Conservation (phyloP, 2,888 invertebrate genomes). For the Drosophila anceps region DNA sequence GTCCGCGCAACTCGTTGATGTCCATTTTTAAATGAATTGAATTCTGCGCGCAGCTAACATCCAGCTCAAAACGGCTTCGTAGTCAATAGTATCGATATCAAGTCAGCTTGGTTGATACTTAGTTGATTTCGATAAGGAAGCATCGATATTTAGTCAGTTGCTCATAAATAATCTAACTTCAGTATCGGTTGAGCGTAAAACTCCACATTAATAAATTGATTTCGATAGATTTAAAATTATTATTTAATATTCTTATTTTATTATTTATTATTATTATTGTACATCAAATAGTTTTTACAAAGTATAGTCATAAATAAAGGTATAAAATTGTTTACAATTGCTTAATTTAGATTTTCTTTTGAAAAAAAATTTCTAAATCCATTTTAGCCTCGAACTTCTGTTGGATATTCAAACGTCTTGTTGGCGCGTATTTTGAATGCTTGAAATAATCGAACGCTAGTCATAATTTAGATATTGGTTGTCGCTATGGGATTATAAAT, state of each 20-base stretch:
- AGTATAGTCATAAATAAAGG: neutral
- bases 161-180: neutral
- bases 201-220: no score
- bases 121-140: no score
- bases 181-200: neutral
- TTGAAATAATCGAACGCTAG: neutral
- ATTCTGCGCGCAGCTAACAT: constrained; percentile 2
- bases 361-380: neutral
- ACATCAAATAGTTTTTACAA: neutral
- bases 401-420: neutral
- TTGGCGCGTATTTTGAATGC: neutral
- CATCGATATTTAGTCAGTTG: no score
- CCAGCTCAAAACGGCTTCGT: neutral
- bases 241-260: no score
- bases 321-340: neutral
- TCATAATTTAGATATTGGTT: neutral
- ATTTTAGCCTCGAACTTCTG: neutral
- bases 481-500: constrained; percentile 21
- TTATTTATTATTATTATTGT: no score
- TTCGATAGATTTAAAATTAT: no score
- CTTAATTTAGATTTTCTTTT: no score
- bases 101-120: neutral
- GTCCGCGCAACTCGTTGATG: constrained; percentile 9
- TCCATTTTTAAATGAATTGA: constrained; percentile 27
- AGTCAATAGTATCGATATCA: constrained; percentile 13